These are phyloP conservation scores for Gorsachius magnificus DNA, from an alignment of 2,797 vertebrate species.

Conservation along the genomic window DNA sequence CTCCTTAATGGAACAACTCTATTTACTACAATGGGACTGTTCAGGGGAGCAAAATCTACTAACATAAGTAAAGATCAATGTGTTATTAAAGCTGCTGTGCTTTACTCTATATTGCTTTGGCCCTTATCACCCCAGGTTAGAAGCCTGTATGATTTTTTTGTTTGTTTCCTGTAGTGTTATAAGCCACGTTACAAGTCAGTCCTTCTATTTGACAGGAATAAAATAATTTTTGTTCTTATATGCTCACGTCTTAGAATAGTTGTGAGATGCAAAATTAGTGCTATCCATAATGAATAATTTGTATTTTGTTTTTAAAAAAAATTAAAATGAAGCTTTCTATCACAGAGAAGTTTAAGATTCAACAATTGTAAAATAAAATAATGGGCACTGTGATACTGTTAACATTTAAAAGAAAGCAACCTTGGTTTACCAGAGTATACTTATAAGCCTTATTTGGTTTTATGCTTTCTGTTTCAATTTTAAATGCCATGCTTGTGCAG, in stretches of 20 bases:
- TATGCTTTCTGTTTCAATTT: not conserved
- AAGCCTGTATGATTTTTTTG: not conserved
- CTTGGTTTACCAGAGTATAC: not conserved
- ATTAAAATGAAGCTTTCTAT: not conserved
- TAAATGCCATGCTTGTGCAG: not conserved
- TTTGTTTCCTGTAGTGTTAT: not conserved
- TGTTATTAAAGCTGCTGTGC: not conserved
- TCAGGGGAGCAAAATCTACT: not conserved
- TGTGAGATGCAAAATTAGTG: not conserved
- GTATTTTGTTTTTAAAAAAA: not conserved
- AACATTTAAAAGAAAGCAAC: not conserved
- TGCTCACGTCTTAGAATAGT: not conserved
- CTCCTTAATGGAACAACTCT: not conserved
- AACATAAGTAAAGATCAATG: not conserved
- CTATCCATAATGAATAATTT: not conserved
- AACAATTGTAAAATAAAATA: not conserved
- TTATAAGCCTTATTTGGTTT: not conserved
- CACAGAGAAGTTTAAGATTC: not conserved
- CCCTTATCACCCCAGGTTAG: not conserved
- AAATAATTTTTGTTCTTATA: not conserved
- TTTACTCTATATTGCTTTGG: not conserved
- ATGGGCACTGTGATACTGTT: not conserved
- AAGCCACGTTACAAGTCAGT: not conserved
- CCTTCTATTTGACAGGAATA: not conserved
- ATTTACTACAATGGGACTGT: not conserved